A percentile compares a stretch with the other conserved stretches of the same genome.
These are phyloP conservation scores for Coracias cyanogaster DNA, from an alignment of 2,797 vertebrate genomes.

Conservation along the genomic window DNA sequence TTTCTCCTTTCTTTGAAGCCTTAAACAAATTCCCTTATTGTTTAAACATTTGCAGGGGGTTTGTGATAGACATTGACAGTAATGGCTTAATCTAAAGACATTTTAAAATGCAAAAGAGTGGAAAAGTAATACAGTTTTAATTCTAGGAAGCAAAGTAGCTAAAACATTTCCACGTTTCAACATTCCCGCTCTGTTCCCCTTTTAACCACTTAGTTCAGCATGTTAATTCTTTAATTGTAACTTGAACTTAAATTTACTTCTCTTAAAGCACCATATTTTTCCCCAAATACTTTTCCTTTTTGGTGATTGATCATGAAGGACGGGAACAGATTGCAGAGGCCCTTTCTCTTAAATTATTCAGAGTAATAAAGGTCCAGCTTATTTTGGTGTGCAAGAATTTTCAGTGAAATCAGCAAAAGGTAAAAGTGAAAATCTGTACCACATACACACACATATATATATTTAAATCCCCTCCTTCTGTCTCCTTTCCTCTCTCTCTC, in stretches of 20 bases:
- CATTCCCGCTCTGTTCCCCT: background rate
- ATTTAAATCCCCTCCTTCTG: background rate
- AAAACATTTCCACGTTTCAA: background rate
- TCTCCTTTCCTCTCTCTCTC: rapidly evolving
- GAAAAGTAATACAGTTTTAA: background rate
- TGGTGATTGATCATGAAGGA: background rate
- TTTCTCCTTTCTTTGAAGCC: background rate
- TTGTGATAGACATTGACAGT: background rate
- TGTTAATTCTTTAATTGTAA: background rate
- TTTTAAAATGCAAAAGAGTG: background rate
- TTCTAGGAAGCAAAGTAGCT: background rate
- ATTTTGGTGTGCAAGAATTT: background rate
- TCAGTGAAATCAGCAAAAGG: background rate
- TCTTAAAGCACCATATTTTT: background rate
- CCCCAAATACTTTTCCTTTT: background rate
- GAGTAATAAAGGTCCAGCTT: background rate
- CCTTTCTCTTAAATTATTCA: background rate
- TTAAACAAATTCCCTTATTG: background rate
- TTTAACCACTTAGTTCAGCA: background rate
- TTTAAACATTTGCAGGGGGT: background rate
- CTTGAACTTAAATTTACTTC: background rate
- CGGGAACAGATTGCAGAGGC: background rate
- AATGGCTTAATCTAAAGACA: background rate
- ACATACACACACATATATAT: too few species aligned
- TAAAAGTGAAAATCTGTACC: background rate